Percentiles rank a stretch among this genome's conserved stretches.
These are phyloP conservation scores for Trichosurus vulpecula DNA, from an alignment of 2,797 vertebrate species.

Conservation along the genomic window DNA sequence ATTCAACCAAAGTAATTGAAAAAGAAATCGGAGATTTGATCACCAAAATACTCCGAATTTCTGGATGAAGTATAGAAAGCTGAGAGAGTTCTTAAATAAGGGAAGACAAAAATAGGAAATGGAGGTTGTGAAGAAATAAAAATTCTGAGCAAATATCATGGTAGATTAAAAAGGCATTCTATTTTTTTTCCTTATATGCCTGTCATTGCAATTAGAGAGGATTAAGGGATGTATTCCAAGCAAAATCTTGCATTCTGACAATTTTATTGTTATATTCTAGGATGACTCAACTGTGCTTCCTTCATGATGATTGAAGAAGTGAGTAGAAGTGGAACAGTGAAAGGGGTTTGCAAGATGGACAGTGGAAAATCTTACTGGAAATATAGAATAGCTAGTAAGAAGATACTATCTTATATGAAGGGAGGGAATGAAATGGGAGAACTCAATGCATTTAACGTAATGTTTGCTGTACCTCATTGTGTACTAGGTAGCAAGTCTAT, in stretches of 20 bases:
- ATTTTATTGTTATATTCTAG: background rate
- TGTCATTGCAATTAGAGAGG: background rate
- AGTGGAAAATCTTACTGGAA: background rate
- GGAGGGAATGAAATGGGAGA: background rate
- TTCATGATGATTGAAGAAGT: background rate
- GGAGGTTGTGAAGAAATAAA: conserved; percentile 24
- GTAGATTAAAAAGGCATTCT: background rate
- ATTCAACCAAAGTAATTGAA: conserved; percentile 66
- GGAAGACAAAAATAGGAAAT: conserved; percentile 38
- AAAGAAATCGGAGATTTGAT: conserved; percentile 64
- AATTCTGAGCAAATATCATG: background rate
- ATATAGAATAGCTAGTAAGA: background rate
- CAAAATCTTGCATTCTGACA: background rate
- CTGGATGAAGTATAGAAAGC: conserved; percentile 58
- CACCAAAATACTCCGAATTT: conserved; percentile 62
- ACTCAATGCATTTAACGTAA: background rate
- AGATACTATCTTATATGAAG: background rate
- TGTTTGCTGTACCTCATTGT: background rate
- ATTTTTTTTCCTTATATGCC: background rate
- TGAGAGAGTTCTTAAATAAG: conserved; percentile 50
- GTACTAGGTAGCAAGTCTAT: background rate
- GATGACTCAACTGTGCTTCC: background rate
- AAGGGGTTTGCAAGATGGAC: background rate
- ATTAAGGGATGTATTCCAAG: background rate
- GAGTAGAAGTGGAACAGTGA: background rate